phyloP scores from a whole-genome alignment of 2,113 vertebrate genomes.

The Crotalus tigris region DNA sequence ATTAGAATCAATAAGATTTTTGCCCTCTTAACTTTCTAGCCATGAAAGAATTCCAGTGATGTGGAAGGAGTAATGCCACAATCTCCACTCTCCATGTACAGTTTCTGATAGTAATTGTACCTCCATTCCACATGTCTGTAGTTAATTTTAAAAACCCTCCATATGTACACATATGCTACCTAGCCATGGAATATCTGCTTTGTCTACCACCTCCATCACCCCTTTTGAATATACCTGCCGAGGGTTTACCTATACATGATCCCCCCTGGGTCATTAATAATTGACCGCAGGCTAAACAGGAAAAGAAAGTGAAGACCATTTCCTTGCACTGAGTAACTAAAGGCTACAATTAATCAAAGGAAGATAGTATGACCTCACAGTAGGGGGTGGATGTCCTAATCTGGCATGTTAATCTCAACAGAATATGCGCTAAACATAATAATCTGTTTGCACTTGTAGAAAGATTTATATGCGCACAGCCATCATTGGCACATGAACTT shows the following conservation, averaged over 20 bases:
- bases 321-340: neutral
- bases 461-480: neutral
- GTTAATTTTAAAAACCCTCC: neutral
- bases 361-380: neutral
- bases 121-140: neutral
- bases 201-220: neutral
- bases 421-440: constrained; percentile 4
- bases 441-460: constrained; percentile 22
- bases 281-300: neutral
- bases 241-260: neutral
- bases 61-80: neutral
- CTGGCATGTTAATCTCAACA: neutral
- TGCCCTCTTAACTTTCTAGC: neutral
- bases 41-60: neutral
- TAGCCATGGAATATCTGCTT: neutral
- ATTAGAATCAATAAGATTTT: neutral
- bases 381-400: constrained; percentile 1
- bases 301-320: neutral
- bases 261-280: neutral
- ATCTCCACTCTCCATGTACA: neutral
- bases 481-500: neutral
- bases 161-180: neutral
- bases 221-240: neutral
- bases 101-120: neutral
- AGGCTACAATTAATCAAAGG: neutral